Base-by-base conservation (phyloP, 2,888 invertebrate genomes). In the Bellardia bayeri region DNA sequence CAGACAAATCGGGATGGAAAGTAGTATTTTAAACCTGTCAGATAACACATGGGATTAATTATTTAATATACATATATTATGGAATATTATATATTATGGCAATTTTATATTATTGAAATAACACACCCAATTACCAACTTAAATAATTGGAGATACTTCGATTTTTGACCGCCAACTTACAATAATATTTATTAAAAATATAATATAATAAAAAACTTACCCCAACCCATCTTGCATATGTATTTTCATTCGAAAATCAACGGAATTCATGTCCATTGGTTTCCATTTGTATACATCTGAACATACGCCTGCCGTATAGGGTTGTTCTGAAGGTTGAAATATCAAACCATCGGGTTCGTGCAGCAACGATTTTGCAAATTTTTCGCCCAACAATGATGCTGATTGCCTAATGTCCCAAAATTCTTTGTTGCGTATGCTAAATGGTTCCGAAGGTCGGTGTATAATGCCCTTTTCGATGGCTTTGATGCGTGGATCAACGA, bases 311-410 rank as follows among this genome's bases (percentile, higher is more conserved):
- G 97, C 94, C 14, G 95, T 94, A 92, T 99, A 99, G 0, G 96
- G 96, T 96, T 98, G 97, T 88, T 95, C 95, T 0, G 97, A 95
- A 0, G 99, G 99, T 92, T 99, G 99, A 93, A 99, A 99, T 91
- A 99, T 98, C 14, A 99, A 95, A 30, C 99, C 99, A 92, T 99
- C 99, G 0, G 99, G 99, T 93, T 99, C 99, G 92, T 99, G 99
- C 0, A 96, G 95, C 23, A 99, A 94, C 51, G 96, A 95, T 89
- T 96, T 96, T 0, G 97, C 96, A 94, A 99, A 99, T 91, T 98
- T 97, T 64, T 97, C 97, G 14, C 97, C 96, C 4, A 98, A 94
- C 66, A 98, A 94, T 90, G 95, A 95, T 5, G 94, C 94, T 0
- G 98, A 95, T 93, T 96, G 95, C 0, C 95, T 94, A 80, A 98